Evolutionary conservation across 2,113 vertebrate species (phyloP).

Genomic region (Mystacornis crossleyi): DNA sequence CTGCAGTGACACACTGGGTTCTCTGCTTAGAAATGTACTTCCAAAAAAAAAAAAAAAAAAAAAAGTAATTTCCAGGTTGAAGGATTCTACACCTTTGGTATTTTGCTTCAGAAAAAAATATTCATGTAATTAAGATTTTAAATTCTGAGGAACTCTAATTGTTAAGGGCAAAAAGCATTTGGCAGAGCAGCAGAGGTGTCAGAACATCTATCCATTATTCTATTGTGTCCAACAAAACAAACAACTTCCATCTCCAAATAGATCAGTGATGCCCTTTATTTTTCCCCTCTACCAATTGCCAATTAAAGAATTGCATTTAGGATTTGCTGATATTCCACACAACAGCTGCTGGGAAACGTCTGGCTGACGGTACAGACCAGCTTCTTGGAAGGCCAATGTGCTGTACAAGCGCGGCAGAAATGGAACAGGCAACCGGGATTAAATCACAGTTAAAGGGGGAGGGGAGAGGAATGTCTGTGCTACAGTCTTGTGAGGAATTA

Average conservation of each 20-base stretch:
- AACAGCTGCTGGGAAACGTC: constrained; percentile 42
- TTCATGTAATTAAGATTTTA: neutral
- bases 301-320: neutral
- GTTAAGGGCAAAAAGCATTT: neutral
- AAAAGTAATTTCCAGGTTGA: neutral
- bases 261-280: neutral
- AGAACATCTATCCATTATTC: neutral
- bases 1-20: neutral
- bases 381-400: constrained; percentile 42
- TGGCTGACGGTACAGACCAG: neutral
- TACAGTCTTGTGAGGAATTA: neutral
- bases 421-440: constrained; percentile 13
- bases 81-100: neutral
- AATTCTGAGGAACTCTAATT: neutral
- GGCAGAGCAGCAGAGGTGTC: neutral
- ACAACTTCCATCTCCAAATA: neutral
- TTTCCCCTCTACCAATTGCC: neutral
- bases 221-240: neutral
- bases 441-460: neutral
- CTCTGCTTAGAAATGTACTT: neutral
- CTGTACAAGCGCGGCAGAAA: neutral
- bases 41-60: neutral
- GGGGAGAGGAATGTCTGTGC: neutral
- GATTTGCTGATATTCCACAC: neutral
- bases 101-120: neutral